Evolutionary conservation across 2,113 vertebrate species (phyloP).

Genomic region (Bubo scandiacus): DNA sequence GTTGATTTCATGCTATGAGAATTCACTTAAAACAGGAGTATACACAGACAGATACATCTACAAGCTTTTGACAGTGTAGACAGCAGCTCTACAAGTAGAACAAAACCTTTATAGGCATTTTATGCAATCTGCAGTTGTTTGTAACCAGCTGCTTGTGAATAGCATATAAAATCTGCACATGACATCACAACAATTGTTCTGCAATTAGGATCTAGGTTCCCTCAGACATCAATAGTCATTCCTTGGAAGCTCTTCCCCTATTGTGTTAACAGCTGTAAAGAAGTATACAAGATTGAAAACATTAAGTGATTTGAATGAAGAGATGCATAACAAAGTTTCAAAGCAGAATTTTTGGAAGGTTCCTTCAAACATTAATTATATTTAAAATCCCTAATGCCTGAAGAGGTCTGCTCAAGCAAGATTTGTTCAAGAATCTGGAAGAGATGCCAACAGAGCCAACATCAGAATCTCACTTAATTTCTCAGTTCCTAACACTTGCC

Average conservation of each 20-base stretch:
- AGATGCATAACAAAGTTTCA: not conserved
- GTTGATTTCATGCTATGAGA: not conserved
- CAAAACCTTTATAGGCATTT: not conserved
- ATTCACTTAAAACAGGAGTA: not conserved
- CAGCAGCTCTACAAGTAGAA: not conserved
- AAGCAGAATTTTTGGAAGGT: not conserved
- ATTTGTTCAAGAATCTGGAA: not conserved
- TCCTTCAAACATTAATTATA: not conserved
- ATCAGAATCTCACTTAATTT: not conserved
- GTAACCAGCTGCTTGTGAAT: not conserved
- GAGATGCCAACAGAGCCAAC: not conserved
- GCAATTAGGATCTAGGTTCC: slow-evolving; percentile 22
- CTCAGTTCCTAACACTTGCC: not conserved
- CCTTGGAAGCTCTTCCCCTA: slow-evolving; percentile 36
- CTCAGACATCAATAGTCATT: not conserved
- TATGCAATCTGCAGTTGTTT: not conserved
- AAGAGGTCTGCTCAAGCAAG: not conserved
- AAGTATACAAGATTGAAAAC: slow-evolving; percentile 34
- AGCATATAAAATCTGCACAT: slow-evolving; percentile 20
- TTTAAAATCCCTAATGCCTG: not conserved
- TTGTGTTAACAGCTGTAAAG: slow-evolving; percentile 44
- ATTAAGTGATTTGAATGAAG: slow-evolving; percentile 15
- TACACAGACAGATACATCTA: not conserved
- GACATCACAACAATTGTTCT: slow-evolving; percentile 43
- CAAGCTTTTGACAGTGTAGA: not conserved